Percentiles rank a stretch among this genome's conserved stretches.
Conservation (phyloP, 2,113 vertebrate species). For the Ginglymostoma cirratum region DNA sequence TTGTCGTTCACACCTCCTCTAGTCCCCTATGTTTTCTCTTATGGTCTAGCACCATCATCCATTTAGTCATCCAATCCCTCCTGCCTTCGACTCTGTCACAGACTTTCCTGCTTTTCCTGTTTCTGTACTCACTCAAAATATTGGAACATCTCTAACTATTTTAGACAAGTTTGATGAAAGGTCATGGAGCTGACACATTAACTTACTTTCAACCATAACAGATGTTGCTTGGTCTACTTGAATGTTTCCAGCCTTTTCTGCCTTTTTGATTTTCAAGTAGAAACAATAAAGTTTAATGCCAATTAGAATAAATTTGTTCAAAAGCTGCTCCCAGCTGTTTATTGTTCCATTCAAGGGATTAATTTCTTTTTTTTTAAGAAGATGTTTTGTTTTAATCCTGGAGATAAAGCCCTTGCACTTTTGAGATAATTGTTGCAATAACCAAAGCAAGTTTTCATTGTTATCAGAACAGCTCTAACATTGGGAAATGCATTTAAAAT, state of each 20-base stretch:
- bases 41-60: no score
- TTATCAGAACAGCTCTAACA: background rate
- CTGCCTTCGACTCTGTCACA: no score
- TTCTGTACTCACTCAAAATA: background rate
- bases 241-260: background rate
- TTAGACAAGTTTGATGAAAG: background rate
- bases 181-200: background rate
- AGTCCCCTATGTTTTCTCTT: no score
- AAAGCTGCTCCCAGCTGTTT: background rate
- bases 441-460: background rate
- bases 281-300: background rate
- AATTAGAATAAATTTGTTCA: background rate
- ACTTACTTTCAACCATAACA: background rate
- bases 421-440: background rate
- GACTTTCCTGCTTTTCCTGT: background rate
- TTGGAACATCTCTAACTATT: no score
- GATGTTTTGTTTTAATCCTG: background rate
- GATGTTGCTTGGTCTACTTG: background rate
- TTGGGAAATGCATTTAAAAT: background rate
- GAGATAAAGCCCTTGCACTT: background rate
- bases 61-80: no score
- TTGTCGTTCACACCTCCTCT: no score
- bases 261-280: background rate
- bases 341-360: background rate
- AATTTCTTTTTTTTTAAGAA: background rate